Evolutionary conservation across 2,888 invertebrate species (phyloP).

Genomic region (Microchrysa polita): DNA sequence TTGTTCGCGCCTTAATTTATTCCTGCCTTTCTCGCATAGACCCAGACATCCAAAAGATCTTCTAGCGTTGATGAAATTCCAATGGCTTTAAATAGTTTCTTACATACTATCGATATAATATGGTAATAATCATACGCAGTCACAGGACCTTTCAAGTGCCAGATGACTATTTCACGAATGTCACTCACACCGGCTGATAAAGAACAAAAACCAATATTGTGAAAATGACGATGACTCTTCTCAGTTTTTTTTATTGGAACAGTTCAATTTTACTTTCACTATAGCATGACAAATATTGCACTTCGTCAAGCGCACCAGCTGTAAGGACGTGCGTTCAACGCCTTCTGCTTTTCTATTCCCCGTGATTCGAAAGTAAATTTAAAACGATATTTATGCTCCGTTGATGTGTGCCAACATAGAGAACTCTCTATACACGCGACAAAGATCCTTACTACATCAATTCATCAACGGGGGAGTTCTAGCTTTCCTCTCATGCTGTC

Average conservation of each 20-base stretch:
- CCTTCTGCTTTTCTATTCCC: neutral
- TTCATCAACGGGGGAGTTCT: slow-evolving; percentile 6
- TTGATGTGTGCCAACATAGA: slow-evolving; percentile 46
- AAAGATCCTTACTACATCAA: slow-evolving; percentile 17
- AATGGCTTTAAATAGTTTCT: no score
- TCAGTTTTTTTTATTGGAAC: neutral
- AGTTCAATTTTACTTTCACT: slow-evolving; percentile 15
- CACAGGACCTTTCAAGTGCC: no score
- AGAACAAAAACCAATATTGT: neutral
- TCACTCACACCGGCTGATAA: no score
- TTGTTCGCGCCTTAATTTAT: no score
- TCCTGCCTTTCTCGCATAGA: no score
- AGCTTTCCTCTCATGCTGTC: neutral
- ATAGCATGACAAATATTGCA: neutral
- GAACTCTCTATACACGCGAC: neutral
- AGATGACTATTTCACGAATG: no score
- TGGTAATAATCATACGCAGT: no score
- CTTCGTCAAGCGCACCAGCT: neutral
- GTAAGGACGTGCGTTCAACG: slow-evolving; percentile 32
- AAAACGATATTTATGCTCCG: slow-evolving; percentile 49
- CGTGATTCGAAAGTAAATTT: slow-evolving; percentile 47
- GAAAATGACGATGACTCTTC: neutral
- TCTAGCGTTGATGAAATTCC: no score
- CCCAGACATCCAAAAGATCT: no score
- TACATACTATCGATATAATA: no score